Evolutionary conservation across 2,797 vertebrate species (phyloP).

Genomic region (Clarias fuscus): DNA sequence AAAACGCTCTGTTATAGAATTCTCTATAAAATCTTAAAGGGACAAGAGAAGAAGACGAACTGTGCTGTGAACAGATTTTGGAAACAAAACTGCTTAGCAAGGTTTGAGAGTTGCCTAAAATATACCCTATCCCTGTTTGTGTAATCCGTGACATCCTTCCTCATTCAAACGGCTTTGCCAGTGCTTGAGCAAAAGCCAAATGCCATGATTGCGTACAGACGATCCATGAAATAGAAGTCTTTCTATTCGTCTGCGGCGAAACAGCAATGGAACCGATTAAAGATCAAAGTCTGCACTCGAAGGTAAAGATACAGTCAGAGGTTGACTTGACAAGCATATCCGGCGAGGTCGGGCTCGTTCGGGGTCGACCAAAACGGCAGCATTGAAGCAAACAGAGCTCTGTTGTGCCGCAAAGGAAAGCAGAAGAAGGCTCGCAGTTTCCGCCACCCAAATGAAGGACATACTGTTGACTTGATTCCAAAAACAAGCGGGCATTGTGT

Average conservation of each 20-base stretch:
- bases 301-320: neutral
- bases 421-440: constrained; percentile 44
- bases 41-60: neutral
- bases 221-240: neutral
- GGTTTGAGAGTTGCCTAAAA: neutral
- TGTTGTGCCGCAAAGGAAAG: constrained; percentile 17
- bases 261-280: constrained; percentile 13
- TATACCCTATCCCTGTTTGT: neutral
- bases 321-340: neutral
- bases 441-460: constrained; percentile 54
- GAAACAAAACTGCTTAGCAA: neutral
- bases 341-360: neutral
- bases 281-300: neutral
- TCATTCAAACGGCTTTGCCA: constrained; percentile 53
- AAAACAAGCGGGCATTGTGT: constrained; percentile 72
- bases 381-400: constrained; percentile 5
- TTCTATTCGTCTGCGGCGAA: neutral
- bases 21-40: neutral
- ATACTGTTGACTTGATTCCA: constrained; percentile 53
- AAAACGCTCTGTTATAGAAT: neutral
- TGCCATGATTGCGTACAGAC: neutral
- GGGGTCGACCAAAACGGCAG: neutral
- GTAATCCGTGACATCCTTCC: constrained; percentile 60
- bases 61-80: neutral
- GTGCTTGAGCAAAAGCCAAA: constrained; percentile 3